phyloP scores from a whole-genome alignment of 2,797 vertebrate species.

The Coccyzus lansbergi region DNA sequence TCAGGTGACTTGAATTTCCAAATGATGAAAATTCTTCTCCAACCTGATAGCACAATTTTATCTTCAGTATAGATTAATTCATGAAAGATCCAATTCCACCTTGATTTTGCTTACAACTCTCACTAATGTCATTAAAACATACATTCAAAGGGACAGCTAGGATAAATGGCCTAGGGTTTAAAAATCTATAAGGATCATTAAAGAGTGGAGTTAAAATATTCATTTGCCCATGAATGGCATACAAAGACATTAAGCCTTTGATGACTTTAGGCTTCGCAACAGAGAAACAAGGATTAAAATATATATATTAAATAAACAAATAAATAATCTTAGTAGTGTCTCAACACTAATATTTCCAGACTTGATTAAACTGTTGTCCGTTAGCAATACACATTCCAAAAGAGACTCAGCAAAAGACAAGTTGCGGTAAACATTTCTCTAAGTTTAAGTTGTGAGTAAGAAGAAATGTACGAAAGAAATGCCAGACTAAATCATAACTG shows the following conservation, averaged over 20 bases:
- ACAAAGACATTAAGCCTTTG: conserved; percentile 18
- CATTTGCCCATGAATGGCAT: background rate
- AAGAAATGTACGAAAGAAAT: background rate
- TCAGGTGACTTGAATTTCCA: background rate
- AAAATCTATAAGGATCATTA: conserved; percentile 47
- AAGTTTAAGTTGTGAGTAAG: background rate
- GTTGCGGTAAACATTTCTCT: background rate
- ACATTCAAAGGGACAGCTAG: background rate
- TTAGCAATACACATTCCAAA: background rate
- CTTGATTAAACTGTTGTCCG: background rate
- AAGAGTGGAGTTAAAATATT: conserved; percentile 34
- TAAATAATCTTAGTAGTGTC: conserved; percentile 7
- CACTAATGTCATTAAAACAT: background rate
- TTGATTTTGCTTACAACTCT: background rate
- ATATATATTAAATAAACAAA: conserved; percentile 35
- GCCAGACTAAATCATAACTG: background rate
- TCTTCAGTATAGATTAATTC: background rate
- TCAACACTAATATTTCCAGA: background rate
- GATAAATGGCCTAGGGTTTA: conserved; percentile 8
- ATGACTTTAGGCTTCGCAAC: background rate
- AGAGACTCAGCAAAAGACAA: background rate
- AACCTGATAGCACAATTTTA: background rate
- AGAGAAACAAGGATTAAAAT: conserved; percentile 29
- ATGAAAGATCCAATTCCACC: background rate
- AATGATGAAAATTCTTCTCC: background rate